Conservation (phyloP, 2,797 vertebrate genomes). For the Todus mexicanus region DNA sequence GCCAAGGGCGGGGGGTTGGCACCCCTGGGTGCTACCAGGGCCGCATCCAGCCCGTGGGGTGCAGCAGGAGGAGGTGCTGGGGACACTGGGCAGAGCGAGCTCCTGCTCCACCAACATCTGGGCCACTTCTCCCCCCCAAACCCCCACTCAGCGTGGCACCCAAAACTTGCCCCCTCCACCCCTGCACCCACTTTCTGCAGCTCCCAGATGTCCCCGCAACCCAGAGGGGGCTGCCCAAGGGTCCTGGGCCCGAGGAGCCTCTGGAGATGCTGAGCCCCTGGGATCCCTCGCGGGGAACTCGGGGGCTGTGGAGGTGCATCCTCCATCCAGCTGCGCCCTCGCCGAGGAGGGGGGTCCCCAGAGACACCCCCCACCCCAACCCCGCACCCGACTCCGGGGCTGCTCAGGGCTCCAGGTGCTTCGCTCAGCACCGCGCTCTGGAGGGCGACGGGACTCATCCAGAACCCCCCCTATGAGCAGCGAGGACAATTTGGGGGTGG, state of each 20-base stretch:
- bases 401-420: background rate
- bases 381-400: background rate
- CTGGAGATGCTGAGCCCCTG: accelerated
- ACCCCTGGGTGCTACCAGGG: too few species aligned
- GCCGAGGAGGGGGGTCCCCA: accelerated
- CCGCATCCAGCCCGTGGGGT: too few species aligned
- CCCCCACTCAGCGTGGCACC: background rate
- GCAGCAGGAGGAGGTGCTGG: background rate
- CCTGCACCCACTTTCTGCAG: background rate
- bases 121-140: background rate
- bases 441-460: background rate
- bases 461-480: background rate
- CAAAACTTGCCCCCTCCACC: background rate
- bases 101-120: too few species aligned
- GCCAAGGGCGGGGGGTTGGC: too few species aligned
- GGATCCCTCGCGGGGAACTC: background rate
- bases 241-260: accelerated
- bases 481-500: accelerated
- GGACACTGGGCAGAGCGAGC: background rate
- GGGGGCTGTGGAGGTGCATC: background rate
- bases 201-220: too few species aligned
- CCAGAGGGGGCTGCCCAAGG: too few species aligned
- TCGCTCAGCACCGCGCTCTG: accelerated
- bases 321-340: background rate
- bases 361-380: background rate